Evolutionary conservation across 2,888 invertebrate genomes (phyloP), one percentile per base, ranked within the genome.

Genomic region (Norana najaformis): DNA sequence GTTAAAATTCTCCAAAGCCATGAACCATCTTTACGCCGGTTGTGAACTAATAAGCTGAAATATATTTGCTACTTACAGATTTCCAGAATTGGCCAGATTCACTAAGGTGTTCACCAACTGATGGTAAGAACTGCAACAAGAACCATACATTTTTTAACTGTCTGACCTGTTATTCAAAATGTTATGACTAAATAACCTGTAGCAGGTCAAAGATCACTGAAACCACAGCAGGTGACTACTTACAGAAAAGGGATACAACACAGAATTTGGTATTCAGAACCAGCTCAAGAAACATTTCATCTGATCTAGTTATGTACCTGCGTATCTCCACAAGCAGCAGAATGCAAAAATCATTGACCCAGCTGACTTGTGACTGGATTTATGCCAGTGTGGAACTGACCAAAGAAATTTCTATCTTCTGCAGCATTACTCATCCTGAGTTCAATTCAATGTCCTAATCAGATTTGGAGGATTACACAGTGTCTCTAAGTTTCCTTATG

Each of bases 61-160:
- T n/a, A n/a, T 69, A 69, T 8, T 69, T n/a, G 16, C 4, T 69
- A 69, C 95, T 95, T 92, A 95, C 95, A 95, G 92, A 88, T 93
- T 94, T 88, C 95, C 94, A 91, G 92, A 92, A 53, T 94, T 93
- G 83, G 95, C 92, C 30, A 94, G 92, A 89, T 93, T 91, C 36
- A 93, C 94, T 37, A 95, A 93, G 39, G 92, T 93, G 89, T 93
- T 92, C 1, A 94, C 93, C 91, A 94, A 93, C 88, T 93, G 92
- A 83, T 92, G 91, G 91, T 95, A 95, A 90, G 93, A 90, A 89
- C 94, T 94, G 92, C 8, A 93, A 92, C 16, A 35, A 47, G 37
- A 89, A 53, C 16, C 14, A 47, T 89, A 41, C 39, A 88, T 35
- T 47, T 35, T 47, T 30, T 35, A 23, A 38, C 88, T 30, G 34